These are phyloP conservation scores for Hystrix brachyura DNA, from an alignment of 2,113 vertebrate species.

Conservation along the genomic window DNA sequence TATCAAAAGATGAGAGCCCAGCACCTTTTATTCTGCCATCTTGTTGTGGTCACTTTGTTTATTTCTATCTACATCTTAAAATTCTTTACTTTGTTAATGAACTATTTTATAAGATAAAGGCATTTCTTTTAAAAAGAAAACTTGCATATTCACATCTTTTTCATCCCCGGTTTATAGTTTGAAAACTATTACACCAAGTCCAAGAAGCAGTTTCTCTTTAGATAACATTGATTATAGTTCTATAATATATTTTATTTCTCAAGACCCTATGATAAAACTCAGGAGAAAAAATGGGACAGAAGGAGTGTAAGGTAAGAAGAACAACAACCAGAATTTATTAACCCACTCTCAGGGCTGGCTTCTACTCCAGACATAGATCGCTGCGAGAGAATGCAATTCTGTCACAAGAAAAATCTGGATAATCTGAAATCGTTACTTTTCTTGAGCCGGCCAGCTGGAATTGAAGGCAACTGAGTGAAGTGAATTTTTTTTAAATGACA, in stretches of 20 bases:
- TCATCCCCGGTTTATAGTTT: not conserved
- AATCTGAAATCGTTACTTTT: not conserved
- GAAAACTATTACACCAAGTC: not conserved
- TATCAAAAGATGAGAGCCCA: not conserved
- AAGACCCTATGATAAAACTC: not conserved
- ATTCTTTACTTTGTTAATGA: slow-evolving; percentile 33
- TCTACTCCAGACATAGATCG: not conserved
- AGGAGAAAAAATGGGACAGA: not conserved
- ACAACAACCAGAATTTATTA: not conserved
- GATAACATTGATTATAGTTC: not conserved
- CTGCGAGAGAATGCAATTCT: not conserved
- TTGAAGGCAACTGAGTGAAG: not conserved
- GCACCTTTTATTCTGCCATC: not conserved
- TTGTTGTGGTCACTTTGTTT: not conserved
- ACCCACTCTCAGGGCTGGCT: not conserved
- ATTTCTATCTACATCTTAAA: not conserved
- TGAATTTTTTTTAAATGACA: not conserved
- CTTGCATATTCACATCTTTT: not conserved
- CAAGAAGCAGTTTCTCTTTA: not conserved
- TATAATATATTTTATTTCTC: not conserved
- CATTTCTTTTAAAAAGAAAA: slow-evolving; percentile 6
- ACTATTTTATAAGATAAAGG: not conserved
- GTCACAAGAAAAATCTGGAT: not conserved
- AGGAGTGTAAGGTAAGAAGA: not conserved
- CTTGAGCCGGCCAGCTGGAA: not conserved